Conservation (phyloP, 2,113 vertebrate species). For the Microcebus griseorufus region DNA sequence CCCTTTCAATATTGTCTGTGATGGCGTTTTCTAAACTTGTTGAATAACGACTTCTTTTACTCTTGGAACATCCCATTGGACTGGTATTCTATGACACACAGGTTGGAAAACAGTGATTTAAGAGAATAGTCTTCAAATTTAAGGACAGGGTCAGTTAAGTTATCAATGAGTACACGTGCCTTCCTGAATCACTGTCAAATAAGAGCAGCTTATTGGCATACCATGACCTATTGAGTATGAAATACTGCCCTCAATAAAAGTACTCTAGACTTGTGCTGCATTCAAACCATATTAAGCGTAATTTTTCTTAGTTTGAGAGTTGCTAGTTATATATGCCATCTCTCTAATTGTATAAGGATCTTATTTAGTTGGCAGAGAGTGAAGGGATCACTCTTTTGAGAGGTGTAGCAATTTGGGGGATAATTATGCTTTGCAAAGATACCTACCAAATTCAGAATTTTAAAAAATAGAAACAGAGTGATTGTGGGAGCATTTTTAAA, state of each 20-base stretch:
- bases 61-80: background rate
- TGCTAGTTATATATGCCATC: background rate
- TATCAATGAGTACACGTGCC: background rate
- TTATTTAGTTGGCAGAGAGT: background rate
- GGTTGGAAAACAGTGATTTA: background rate
- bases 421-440: background rate
- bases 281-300: background rate
- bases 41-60: background rate
- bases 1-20: background rate
- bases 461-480: background rate
- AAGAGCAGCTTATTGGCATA: background rate
- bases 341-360: background rate
- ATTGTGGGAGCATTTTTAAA: background rate
- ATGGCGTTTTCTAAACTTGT: background rate
- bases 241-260: background rate
- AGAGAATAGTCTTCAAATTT: background rate
- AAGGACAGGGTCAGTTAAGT: background rate
- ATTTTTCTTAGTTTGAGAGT: background rate
- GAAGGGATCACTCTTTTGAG: background rate
- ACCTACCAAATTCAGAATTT: background rate
- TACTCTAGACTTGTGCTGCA: background rate
- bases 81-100: background rate
- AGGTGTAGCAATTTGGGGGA: background rate
- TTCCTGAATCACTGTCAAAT: background rate
- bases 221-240: background rate